Evolutionary conservation across 1,140 invertebrate genomes (phyloP).

Genomic region (Drosophila sp.): DNA sequence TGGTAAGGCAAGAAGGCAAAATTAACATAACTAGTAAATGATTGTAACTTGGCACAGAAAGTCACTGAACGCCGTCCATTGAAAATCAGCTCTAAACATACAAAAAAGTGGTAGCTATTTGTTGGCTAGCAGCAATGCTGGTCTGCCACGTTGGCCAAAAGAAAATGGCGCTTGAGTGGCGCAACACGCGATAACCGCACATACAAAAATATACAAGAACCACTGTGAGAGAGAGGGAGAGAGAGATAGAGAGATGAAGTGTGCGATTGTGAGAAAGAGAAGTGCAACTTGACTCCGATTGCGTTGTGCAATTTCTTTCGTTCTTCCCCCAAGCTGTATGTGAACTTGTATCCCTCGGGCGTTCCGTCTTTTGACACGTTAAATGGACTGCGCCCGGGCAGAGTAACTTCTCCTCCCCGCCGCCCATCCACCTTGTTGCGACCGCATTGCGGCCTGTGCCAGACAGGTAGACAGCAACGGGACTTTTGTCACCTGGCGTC

Average conservation of each 20-base stretch:
- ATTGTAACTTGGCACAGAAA: constrained; percentile 37
- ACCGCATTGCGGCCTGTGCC: constrained; percentile 65
- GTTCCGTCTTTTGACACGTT: constrained; percentile 72
- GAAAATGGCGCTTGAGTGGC: constrained; percentile 43
- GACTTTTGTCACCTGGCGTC: constrained; percentile 30
- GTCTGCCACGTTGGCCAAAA: constrained; percentile 33
- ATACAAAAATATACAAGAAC: constrained; percentile 3
- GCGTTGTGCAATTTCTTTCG: constrained; percentile 21
- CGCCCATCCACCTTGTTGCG: constrained; percentile 44
- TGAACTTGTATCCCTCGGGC: constrained; percentile 35
- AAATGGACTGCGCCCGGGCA: constrained; percentile 61
- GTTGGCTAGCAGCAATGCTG: constrained; percentile 38
- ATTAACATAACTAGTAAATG: constrained; percentile 16
- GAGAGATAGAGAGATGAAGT: background rate
- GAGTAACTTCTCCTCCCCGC: too few species aligned
- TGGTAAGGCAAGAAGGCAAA: constrained; percentile 10
- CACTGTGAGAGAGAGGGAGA: background rate
- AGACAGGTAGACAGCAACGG: constrained; percentile 7
- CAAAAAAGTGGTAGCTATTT: constrained; percentile 15
- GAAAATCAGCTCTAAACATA: background rate
- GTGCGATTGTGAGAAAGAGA: background rate
- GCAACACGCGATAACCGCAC: constrained; percentile 39
- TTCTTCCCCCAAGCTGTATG: constrained; percentile 9
- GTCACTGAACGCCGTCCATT: constrained; percentile 29
- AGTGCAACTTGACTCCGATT: constrained; percentile 52